Evolutionary conservation across 2,888 invertebrate genomes (phyloP).

Genomic region (Cheilosia scutellata): DNA sequence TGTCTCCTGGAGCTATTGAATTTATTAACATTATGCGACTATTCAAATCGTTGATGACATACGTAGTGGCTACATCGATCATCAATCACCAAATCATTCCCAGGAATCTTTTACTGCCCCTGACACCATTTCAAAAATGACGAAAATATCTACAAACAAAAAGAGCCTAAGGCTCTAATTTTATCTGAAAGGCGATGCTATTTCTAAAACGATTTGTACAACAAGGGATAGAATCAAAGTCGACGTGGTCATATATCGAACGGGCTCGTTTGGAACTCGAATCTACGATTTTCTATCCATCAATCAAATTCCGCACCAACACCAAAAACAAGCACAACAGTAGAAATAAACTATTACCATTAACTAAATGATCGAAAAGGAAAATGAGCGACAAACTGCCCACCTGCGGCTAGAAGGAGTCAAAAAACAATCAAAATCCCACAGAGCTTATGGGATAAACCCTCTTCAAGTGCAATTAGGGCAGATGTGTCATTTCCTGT

Average conservation of each 20-base stretch:
- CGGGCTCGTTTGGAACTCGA: neutral
- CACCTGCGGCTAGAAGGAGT: constrained; percentile 32
- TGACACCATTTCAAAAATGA: neutral
- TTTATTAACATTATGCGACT: neutral
- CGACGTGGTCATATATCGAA: neutral
- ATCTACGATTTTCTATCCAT: neutral
- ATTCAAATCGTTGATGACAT: neutral
- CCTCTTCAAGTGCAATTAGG: constrained; percentile 65
- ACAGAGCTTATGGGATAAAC: neutral
- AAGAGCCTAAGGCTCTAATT: neutral
- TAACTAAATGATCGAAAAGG: constrained; percentile 42
- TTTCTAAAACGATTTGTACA: neutral
- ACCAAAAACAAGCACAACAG: neutral
- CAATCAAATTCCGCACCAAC: neutral
- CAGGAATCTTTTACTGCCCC: neutral
- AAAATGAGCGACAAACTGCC: constrained; percentile 23
- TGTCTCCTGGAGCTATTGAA: neutral
- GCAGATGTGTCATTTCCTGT: constrained; percentile 69
- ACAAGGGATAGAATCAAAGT: neutral
- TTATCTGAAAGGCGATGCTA: neutral
- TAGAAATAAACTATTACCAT: neutral
- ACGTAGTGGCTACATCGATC: neutral
- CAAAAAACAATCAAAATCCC: constrained; percentile 24
- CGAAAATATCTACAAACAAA: neutral
- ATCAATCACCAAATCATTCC: constrained; percentile 2